Evolutionary conservation across 2,797 vertebrate genomes (phyloP).

Genomic region (Cottoperca gobio): DNA sequence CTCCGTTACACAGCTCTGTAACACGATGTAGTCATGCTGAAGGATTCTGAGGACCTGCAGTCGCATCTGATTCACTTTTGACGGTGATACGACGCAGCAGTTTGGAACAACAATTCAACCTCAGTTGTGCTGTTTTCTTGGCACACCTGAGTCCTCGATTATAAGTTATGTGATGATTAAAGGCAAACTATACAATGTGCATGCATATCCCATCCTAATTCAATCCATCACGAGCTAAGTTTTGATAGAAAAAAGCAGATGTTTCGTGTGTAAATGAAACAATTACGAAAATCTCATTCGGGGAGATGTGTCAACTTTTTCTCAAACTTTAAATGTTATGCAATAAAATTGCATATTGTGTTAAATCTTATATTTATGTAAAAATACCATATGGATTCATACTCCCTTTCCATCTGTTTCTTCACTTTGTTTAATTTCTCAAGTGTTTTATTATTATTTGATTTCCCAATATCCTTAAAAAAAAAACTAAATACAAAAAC

Average conservation of each 20-base stretch:
- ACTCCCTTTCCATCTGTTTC: neutral
- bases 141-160: slow-evolving; percentile 28
- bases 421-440: neutral
- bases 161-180: slow-evolving; percentile 28
- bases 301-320: too few relatives aligned
- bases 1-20: slow-evolving; percentile 12
- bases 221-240: slow-evolving; percentile 16
- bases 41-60: slow-evolving; percentile 32
- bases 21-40: slow-evolving; percentile 35
- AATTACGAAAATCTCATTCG: neutral
- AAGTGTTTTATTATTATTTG: slow-evolving; percentile 23
- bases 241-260: slow-evolving; percentile 42
- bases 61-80: slow-evolving; percentile 30
- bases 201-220: slow-evolving; percentile 37
- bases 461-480: slow-evolving; percentile 13
- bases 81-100: slow-evolving; percentile 25
- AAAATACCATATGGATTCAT: neutral
- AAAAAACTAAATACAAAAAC: neutral
- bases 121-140: slow-evolving; percentile 30
- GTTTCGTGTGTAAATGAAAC: slow-evolving; percentile 36
- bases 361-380: neutral
- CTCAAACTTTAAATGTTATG: slow-evolving; percentile 4
- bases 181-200: slow-evolving; percentile 20
- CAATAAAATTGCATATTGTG: neutral
- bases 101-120: slow-evolving; percentile 20